Evolutionary conservation across 2,113 vertebrate species (phyloP), one percentile per base, ranked within the genome.

Genomic region (Periophthalmus modestus): DNA sequence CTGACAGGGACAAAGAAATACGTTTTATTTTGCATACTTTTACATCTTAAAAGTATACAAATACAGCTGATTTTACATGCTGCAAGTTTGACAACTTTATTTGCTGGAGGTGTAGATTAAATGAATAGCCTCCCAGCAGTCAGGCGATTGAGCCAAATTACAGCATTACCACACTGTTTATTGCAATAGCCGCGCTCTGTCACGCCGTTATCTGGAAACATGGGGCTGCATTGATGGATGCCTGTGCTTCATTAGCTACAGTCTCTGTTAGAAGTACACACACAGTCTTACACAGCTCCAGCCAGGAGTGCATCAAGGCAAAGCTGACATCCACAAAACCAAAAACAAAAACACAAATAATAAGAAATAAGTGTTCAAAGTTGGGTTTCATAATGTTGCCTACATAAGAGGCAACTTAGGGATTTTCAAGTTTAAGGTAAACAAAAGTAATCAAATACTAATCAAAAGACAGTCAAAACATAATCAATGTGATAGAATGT

Each of bases 111-210:
- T n/a, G 62, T 65, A 0, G 46, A 66, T 55, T n/a, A 77, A 52
- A 71, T 72, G 43, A 46, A 14, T 13, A 62, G n/a, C 3, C 74
- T 21, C 28, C 39, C 19, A 71, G 70, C 71, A 80, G 59, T 50
- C 66, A 75, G 71, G 78, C 80, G 75, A 50, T 75, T 85, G 58
- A 66, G 43, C 57, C 82, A 85, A 75, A 90, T 81, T 81, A 85
- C 87, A 80, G 69, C 88, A 89, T 88, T 79, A 77, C 85, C 89
- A 83, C 73, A 83, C 85, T 24, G 78, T 93, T 92, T 92, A 90
- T 92, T 92, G 80, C 80, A 85, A 81, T 63, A 78, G 75, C 68
- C 77, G 65, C 55, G 36, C 83, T 69, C 77, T 24, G 66, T 72
- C 81, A 77, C 73, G 62, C 66, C 47, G 81, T 86, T 83, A 90